These are phyloP conservation scores for Pituophis catenifer DNA, from an alignment of 2,113 vertebrate species.

Conservation along the genomic window DNA sequence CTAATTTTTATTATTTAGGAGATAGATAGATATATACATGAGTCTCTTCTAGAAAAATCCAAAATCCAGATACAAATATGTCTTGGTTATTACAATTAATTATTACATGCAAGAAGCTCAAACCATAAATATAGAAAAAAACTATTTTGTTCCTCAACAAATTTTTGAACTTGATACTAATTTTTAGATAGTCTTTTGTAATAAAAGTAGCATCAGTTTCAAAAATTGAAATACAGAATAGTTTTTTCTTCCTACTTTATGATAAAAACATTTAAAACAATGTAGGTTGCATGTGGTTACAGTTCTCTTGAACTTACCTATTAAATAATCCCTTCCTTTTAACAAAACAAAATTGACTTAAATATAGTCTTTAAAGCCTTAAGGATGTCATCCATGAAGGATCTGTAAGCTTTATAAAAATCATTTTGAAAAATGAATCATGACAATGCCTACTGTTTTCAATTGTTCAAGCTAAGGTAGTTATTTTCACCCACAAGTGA, in stretches of 20 bases:
- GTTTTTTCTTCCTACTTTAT: background rate
- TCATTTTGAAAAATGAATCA: background rate
- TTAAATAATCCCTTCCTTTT: background rate
- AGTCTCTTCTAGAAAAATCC: background rate
- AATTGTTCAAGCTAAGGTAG: background rate
- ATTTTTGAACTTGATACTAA: background rate
- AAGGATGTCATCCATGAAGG: background rate
- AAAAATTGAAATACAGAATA: background rate
- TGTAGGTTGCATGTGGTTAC: background rate
- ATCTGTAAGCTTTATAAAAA: background rate
- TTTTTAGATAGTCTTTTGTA: background rate
- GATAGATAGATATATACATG: background rate
- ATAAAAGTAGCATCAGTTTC: background rate
- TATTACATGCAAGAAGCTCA: background rate
- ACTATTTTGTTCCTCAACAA: background rate
- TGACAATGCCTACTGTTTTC: background rate
- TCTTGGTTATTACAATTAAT: background rate
- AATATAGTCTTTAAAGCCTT: background rate
- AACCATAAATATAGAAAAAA: background rate
- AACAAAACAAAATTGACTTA: background rate
- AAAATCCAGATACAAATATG: background rate
- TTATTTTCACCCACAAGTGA: background rate
- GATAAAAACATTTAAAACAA: background rate
- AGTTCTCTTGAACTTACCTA: background rate
- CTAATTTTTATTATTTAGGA: background rate